These are phyloP conservation scores for Acrossocheilus wenchowensis DNA, from an alignment of 2,797 vertebrate genomes.

Conservation along the genomic window DNA sequence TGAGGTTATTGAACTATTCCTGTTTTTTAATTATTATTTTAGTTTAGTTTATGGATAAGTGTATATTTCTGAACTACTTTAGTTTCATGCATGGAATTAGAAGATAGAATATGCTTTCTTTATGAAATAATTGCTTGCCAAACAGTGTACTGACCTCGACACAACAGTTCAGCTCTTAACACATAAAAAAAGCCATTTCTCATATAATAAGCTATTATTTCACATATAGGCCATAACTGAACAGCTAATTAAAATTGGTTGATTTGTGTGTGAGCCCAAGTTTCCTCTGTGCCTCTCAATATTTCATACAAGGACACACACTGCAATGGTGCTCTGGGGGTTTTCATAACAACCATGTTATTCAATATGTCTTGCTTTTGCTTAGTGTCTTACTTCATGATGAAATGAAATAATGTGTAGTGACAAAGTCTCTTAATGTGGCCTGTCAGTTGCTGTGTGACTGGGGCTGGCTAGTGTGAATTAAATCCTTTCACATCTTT, in stretches of 20 bases:
- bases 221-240: neutral
- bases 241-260: neutral
- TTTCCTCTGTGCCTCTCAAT: constrained; percentile 3
- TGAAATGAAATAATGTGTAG: constrained; percentile 45
- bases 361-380: neutral
- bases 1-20: neutral
- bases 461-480: constrained; percentile 50
- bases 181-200: neutral
- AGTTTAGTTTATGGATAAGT: neutral
- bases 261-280: neutral
- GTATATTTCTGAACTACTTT: neutral
- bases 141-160: neutral
- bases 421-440: constrained; percentile 51
- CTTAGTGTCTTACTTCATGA: constrained; percentile 27
- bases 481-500: constrained; percentile 55
- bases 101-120: neutral
- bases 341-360: constrained; percentile 17
- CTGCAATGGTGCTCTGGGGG: neutral
- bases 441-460: constrained; percentile 24
- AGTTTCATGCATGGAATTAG: neutral
- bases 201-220: neutral
- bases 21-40: neutral
- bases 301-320: constrained; percentile 11
- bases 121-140: neutral
- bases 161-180: neutral